Evolutionary conservation across 2,797 vertebrate species (phyloP).

Genomic region (Acanthiza pusilla): DNA sequence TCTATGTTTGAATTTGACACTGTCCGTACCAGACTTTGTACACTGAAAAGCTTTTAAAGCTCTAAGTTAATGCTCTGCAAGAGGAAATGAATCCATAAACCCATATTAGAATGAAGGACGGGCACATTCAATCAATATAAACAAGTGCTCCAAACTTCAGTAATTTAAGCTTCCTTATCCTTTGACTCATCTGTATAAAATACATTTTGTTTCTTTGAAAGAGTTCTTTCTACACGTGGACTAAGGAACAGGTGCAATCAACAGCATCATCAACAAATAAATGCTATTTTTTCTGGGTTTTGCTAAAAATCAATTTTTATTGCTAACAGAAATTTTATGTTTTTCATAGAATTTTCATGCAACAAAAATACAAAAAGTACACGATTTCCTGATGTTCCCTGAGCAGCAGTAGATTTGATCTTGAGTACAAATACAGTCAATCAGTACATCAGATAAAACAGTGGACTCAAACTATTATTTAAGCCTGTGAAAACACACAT

Average conservation of each 20-base stretch:
- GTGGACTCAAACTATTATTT: not conserved
- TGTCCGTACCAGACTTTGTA: not conserved
- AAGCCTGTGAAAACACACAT: not conserved
- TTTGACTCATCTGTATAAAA: not conserved
- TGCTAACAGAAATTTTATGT: not conserved
- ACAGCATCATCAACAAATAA: not conserved
- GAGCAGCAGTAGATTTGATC: not conserved
- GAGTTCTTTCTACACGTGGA: not conserved
- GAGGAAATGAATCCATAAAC: slow-evolving; percentile 20
- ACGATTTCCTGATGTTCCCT: not conserved
- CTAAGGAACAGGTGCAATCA: not conserved
- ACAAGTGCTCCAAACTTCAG: not conserved
- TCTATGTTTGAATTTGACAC: not conserved
- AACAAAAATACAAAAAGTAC: not conserved
- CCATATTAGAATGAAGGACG: not conserved
- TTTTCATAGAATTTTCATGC: not conserved
- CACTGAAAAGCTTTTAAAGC: not conserved
- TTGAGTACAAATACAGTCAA: not conserved
- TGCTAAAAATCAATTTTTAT: not conserved
- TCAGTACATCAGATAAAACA: not conserved
- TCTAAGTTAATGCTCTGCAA: not conserved
- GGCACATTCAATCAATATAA: not conserved
- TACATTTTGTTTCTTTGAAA: not conserved
- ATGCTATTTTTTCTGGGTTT: not conserved
- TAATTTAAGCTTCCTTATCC: not conserved